Conservation (phyloP, 2,797 vertebrate species). For the Kryptopterus vitreolus region DNA sequence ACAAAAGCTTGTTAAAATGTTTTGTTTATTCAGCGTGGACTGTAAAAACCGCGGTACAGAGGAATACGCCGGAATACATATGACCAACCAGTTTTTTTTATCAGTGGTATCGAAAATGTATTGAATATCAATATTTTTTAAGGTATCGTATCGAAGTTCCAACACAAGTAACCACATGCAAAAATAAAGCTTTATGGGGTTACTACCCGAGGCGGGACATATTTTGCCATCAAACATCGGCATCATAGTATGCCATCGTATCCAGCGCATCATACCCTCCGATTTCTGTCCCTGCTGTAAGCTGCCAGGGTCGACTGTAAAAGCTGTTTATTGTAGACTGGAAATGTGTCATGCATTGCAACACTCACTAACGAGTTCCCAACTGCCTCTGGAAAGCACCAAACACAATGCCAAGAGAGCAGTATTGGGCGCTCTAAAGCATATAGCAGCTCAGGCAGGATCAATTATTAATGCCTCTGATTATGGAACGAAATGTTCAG, state of each 20-base stretch:
- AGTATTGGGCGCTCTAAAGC: background rate
- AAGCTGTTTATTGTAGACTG: background rate
- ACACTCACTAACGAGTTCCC: slow-evolving; percentile 4
- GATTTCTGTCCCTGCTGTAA: background rate
- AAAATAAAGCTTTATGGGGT: background rate
- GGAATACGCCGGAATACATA: no score
- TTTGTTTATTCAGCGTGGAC: no score
- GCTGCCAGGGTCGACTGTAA: background rate
- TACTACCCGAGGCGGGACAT: background rate
- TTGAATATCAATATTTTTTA: no score
- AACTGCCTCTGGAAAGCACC: slow-evolving; percentile 22
- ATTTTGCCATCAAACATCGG: background rate
- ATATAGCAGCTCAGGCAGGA: background rate
- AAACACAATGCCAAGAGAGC: background rate
- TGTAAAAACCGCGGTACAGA: no score
- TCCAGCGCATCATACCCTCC: background rate
- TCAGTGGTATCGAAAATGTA: no score
- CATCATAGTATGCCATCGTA: background rate
- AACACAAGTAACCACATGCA: background rate
- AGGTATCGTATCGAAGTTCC: no score
- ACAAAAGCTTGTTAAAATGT: no score
- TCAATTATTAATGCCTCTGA: background rate
- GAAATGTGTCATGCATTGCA: background rate
- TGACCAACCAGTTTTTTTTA: no score
- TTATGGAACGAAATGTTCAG: slow-evolving; percentile 7